Evolutionary conservation across 1,140 invertebrate genomes (phyloP).

Genomic region (Hylaeus volcanicus): DNA sequence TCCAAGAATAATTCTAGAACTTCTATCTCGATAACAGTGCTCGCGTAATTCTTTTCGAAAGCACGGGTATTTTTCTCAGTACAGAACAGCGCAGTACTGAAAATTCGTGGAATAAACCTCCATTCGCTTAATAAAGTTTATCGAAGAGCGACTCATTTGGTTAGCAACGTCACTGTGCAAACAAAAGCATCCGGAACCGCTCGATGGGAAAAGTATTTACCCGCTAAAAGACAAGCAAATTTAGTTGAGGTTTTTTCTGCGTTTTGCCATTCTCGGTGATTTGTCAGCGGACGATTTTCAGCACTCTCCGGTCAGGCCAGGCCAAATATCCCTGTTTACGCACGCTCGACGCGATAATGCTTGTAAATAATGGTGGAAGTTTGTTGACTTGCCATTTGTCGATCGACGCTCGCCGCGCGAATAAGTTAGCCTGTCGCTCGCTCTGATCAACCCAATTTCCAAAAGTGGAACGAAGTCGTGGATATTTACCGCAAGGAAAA

Average conservation of each 20-base stretch:
- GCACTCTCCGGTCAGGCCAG: background rate
- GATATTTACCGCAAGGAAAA: background rate
- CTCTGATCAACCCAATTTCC: background rate
- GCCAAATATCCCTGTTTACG: conserved; percentile 52
- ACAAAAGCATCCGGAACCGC: conserved; percentile 3
- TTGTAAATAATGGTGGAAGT: conserved; percentile 51
- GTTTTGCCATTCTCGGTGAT: conserved; percentile 36
- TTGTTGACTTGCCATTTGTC: conserved; percentile 47
- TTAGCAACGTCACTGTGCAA: background rate
- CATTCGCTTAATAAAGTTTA: conserved; percentile 9
- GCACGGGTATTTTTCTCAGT: background rate
- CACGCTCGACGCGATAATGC: conserved; percentile 44
- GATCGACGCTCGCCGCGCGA: conserved; percentile 26
- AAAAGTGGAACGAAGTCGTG: background rate
- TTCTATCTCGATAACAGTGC: too few relatives aligned
- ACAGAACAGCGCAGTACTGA: too few relatives aligned
- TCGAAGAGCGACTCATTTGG: background rate
- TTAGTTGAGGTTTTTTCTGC: conserved; percentile 42
- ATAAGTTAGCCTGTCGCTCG: conserved; percentile 20
- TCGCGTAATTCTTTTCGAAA: background rate
- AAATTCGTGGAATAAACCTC: background rate
- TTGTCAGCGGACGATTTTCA: conserved; percentile 44
- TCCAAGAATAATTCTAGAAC: too few relatives aligned
- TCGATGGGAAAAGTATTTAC: conserved; percentile 41
- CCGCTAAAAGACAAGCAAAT: conserved; percentile 42